phyloP scores from a whole-genome alignment of 2,888 invertebrate species.

The Platycheirus albimanus region DNA sequence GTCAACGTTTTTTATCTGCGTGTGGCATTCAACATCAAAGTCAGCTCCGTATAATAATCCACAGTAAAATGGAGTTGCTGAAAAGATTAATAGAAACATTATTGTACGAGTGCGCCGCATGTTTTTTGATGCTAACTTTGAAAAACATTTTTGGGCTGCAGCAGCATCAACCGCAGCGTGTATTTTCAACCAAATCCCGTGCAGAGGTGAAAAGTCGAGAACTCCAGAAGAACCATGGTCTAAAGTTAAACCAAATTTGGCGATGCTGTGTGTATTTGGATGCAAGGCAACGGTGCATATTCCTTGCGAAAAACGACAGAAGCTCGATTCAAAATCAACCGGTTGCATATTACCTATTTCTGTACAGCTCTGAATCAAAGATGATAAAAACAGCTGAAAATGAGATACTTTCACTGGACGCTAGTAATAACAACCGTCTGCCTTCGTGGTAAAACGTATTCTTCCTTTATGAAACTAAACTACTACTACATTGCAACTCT shows the following conservation, averaged over 20 bases:
- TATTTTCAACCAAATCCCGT: conserved; percentile 22
- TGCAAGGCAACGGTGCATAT: conserved; percentile 53
- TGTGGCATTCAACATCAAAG: conserved; percentile 34
- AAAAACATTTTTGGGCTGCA: conserved; percentile 41
- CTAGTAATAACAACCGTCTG: too few species aligned
- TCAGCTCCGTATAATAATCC: conserved; percentile 51
- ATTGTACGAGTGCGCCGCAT: conserved; percentile 41
- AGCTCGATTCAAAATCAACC: conserved; percentile 38
- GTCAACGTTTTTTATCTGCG: not conserved
- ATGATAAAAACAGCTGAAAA: not conserved
- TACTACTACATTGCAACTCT: too few species aligned
- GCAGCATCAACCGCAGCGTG: conserved; percentile 39
- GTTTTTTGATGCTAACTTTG: conserved; percentile 22
- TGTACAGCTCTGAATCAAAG: conserved; percentile 12
- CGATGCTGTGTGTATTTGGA: conserved; percentile 42
- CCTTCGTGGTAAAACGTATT: too few species aligned
- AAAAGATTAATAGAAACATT: conserved; percentile 32
- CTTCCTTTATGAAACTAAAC: too few species aligned
- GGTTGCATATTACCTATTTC: conserved; percentile 50
- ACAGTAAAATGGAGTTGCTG: conserved; percentile 38
- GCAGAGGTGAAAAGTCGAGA: conserved; percentile 5
- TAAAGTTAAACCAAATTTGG: conserved; percentile 31
- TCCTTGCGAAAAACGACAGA: conserved; percentile 28
- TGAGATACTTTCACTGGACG: too few species aligned
- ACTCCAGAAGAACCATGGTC: conserved; percentile 45